Percentiles rank a stretch among this genome's conserved stretches.
These are phyloP conservation scores for Cacatua alba DNA, from an alignment of 2,113 vertebrate genomes.

Conservation along the genomic window DNA sequence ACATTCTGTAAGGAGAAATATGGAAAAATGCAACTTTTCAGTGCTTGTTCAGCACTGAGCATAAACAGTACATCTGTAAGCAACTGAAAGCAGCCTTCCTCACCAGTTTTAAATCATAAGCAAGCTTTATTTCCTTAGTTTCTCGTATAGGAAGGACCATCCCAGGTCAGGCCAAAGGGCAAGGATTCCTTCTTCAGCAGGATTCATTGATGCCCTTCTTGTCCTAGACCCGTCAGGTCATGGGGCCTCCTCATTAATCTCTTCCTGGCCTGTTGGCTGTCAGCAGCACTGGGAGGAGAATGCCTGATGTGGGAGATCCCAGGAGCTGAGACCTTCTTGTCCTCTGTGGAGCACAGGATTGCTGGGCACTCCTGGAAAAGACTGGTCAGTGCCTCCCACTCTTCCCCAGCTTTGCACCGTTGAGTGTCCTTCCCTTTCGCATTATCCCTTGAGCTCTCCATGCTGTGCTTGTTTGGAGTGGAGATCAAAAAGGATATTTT, in stretches of 20 bases:
- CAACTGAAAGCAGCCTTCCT: neutral
- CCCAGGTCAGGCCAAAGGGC: neutral
- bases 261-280: neutral
- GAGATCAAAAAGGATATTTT: neutral
- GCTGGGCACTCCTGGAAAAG: neutral
- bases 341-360: neutral
- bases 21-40: neutral
- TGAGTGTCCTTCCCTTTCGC: neutral
- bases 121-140: neutral
- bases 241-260: neutral
- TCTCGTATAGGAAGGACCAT: neutral
- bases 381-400: neutral
- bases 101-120: neutral
- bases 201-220: neutral
- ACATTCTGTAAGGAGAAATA: neutral
- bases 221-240: fast-evolving
- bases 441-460: neutral
- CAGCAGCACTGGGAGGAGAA: neutral
- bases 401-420: neutral
- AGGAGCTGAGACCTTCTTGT: neutral
- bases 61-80: neutral
- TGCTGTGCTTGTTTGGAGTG: neutral
- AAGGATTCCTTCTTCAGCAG: neutral
- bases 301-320: neutral
- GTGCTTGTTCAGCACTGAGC: neutral